Base-by-base conservation (phyloP, 2,797 vertebrate species). In the Amblyraja radiata region DNA sequence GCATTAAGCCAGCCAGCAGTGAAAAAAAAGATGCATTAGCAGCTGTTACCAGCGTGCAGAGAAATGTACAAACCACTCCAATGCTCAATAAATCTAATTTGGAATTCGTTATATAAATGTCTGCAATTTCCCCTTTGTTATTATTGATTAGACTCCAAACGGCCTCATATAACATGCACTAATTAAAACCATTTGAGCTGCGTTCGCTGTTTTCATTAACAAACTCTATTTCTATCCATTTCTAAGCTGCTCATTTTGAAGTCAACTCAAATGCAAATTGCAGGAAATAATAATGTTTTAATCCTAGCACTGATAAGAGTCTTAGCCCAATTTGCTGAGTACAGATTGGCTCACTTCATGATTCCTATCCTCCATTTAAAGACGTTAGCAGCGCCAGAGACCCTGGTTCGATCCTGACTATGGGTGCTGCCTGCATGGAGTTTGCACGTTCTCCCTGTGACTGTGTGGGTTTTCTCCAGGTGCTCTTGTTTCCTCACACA, bases 71-170 rank as follows among this genome's bases (percentile, higher is more conserved):
- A 25, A 74, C 25, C 80, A 54, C 32, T 83, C 32, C 63, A 73
- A 92, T 39, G 14, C 10, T 10, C 25, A 46, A 7, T 4, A n/a
- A 9, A 18, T 54, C 39, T 58, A 54, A 74, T 92, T 92, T 1
- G 71, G 23, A 92, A 92, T 92, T 73, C 28, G 71, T n/a, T 92
- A 54, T 28, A 54, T 92, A 46, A 39, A 92, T 54, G 23, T 3
- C 28, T 71, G 39, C 76, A 54, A 76, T 92, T 92, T 92, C 65
- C 25, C 90, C 0, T 68, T 71, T n/a, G 39, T 76, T 92, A 25
- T 76, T 28, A 71, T 25, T 92, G 90, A 92, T 92, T 76, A 92
- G 71, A 74, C 39, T 92, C 39, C 90, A 76, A 71, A 46, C 46
- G 74, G 58, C 46, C 11, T 74, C 11, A 71, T 46, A 18, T 23